phyloP scores from a whole-genome alignment of 2,113 vertebrate species.

The Pollachius pollachius region DNA sequence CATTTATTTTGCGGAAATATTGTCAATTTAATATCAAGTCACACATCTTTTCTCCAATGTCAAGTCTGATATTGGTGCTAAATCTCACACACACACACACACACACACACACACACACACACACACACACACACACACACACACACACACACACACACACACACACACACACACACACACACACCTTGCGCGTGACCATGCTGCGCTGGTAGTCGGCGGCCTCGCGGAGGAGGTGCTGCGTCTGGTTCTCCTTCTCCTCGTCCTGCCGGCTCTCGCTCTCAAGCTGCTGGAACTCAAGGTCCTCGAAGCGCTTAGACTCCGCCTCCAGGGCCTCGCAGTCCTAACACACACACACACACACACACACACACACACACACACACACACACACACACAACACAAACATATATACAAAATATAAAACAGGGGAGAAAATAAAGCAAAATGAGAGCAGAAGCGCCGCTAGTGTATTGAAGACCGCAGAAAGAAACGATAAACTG shows the following conservation, averaged over 20 bases:
- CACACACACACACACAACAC: slow-evolving; percentile 3
- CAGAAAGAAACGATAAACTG: no score
- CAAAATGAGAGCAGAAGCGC: no score
- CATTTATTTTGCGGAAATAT: no score
- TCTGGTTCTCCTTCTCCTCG: slow-evolving; percentile 89
- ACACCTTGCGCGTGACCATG: slow-evolving; percentile 84
- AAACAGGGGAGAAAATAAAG: no score
- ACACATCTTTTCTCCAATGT: no score
- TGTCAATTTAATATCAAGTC: no score
- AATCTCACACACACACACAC: not conserved
- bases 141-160: slow-evolving; percentile 32
- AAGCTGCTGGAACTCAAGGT: slow-evolving; percentile 95
- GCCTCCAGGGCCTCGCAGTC: slow-evolving; percentile 87
- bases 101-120: slow-evolving; percentile 32
- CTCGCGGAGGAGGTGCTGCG: slow-evolving; percentile 87
- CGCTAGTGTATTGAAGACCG: no score
- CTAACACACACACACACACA: slow-evolving; percentile 61
- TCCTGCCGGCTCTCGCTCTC: slow-evolving; percentile 91
- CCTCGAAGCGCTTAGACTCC: slow-evolving; percentile 93
- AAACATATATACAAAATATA: not conserved
- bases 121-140: no score
- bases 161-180: no score
- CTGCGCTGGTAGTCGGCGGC: slow-evolving; percentile 89
- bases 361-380: slow-evolving; percentile 9
- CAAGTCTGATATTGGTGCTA: no score